Evolutionary conservation across 2,797 vertebrate genomes (phyloP).

Genomic region (Cheirogaleus major): DNA sequence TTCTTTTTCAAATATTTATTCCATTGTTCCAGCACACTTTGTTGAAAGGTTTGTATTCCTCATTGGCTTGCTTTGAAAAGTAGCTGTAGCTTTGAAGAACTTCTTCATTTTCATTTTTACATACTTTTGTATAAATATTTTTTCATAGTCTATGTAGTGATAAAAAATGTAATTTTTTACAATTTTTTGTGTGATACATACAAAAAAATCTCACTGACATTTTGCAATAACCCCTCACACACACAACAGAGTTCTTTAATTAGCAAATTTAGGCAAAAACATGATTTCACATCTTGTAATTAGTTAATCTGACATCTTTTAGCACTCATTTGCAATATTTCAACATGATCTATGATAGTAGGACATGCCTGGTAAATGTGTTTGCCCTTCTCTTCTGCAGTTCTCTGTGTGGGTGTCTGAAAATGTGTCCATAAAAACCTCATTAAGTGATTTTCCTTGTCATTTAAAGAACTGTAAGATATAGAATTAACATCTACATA

Average conservation of each 20-base stretch:
- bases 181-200: not conserved
- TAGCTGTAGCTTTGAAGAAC: not conserved
- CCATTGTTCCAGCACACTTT: not conserved
- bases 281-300: not conserved
- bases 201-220: not conserved
- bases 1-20: not conserved
- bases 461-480: not conserved
- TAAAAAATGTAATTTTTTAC: not conserved
- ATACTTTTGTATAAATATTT: not conserved
- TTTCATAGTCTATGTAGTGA: not conserved
- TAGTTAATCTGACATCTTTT: not conserved
- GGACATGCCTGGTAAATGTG: not conserved
- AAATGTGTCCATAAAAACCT: not conserved
- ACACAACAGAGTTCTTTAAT: not conserved
- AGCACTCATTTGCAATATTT: not conserved
- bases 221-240: not conserved
- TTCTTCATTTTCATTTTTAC: not conserved
- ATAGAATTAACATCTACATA: not conserved
- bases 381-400: not conserved
- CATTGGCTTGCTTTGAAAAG: not conserved
- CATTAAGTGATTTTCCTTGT: constrained; percentile 2
- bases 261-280: not conserved
- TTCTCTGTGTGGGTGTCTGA: not conserved
- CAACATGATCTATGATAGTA: not conserved
- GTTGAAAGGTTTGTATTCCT: not conserved